Evolutionary conservation across 2,888 invertebrate genomes (phyloP), one percentile per base, ranked within the genome.

Genomic region (Carpatolechia fugitivella): DNA sequence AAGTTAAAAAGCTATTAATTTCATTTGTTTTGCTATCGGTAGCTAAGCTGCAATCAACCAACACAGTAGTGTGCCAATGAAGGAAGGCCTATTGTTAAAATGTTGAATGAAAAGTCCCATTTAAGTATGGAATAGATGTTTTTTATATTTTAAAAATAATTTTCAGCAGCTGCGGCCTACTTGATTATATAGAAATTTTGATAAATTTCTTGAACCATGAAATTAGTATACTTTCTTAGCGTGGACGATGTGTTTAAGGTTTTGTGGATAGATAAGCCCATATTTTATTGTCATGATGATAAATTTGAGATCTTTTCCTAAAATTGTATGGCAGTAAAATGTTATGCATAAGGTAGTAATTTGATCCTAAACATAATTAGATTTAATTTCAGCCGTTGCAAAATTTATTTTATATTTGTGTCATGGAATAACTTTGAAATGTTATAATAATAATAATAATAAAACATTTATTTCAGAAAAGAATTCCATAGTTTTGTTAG

Each of bases 41-140:
- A 83, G 77, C 52, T 69, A 70, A 66, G 66, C 76, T 69, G 81
- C 83, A 86, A 90, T 90, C 89, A 89, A 86, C 82, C 80, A 83
- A 78, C 85, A 85, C 44, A 44, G 44, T 44, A 44, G 84, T 84
- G 84, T 83, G 85, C 87, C 88, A 89, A 90, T 89, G 88, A 88
- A 89, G 85, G 86, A 87, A 85, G 83, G 81, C 69, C 89, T 78
- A 86, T 90, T 89, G 89, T 89, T 88, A 74, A 77, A 75, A 77
- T 77, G 79, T 80, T 90, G 86, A 89, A 90, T 90, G 89, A 89
- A 90, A 89, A 89, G 77, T 85, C 80, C 86, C 83, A 88, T 90
- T 87, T 88, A 82, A 85, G 85, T 83, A 81, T 80, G 74, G 78
- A 78, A 76, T 75, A 79, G 80, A 78, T 75, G 71, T 66, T 80